These are phyloP conservation scores for Trypoxylus dichotomus DNA, from an alignment of 1,140 invertebrate genomes.

Conservation along the genomic window DNA sequence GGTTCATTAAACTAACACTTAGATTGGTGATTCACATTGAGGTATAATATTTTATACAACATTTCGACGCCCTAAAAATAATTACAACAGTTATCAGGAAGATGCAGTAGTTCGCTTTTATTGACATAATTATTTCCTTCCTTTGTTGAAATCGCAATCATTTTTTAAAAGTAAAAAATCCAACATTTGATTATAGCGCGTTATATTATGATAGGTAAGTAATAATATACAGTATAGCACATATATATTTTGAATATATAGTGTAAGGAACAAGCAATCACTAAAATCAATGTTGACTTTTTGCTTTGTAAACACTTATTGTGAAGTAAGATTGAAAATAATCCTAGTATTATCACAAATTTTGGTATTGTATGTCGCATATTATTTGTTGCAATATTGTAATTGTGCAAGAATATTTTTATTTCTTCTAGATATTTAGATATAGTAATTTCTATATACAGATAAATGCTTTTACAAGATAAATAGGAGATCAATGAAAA, in stretches of 20 bases:
- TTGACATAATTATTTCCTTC: neutral
- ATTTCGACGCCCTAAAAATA: neutral
- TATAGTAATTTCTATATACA: too few species aligned
- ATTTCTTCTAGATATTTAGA: too few species aligned
- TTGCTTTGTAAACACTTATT: neutral
- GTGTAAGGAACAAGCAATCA: constrained; percentile 18
- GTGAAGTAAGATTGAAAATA: neutral
- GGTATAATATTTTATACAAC: constrained; percentile 17
- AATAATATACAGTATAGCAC: neutral
- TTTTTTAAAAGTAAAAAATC: neutral
- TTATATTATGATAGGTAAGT: neutral
- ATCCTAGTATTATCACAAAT: constrained; percentile 14
- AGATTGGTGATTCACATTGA: constrained; percentile 23
- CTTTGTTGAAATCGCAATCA: neutral
- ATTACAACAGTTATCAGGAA: neutral
- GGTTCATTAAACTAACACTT: neutral
- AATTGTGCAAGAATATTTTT: neutral
- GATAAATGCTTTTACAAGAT: too few species aligned
- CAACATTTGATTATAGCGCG: constrained; percentile 1
- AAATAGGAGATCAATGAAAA: neutral
- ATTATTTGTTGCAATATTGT: neutral
- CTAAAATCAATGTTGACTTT: constrained; percentile 12
- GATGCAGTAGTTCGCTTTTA: constrained; percentile 5
- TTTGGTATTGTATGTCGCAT: constrained; percentile 16
- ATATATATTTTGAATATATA: constrained; percentile 24